Conservation (phyloP, 2,888 invertebrate genomes). For the Apodemia duryi region DNA sequence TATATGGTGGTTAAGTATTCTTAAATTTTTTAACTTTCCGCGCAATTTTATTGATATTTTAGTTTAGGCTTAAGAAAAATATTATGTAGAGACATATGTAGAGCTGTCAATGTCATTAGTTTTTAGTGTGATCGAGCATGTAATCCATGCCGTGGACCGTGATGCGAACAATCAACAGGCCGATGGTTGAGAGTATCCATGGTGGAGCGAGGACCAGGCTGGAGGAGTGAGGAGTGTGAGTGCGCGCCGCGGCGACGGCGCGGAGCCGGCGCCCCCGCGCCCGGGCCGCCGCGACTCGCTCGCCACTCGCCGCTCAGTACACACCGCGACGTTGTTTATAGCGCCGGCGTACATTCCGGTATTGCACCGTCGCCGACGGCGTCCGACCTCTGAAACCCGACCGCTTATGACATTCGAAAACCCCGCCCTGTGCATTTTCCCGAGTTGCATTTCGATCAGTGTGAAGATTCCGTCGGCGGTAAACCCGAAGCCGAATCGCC, state of each 20-base stretch:
- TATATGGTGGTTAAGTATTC: no score
- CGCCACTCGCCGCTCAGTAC: constrained; percentile 47
- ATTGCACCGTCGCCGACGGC: constrained; percentile 52
- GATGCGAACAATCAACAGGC: constrained; percentile 2
- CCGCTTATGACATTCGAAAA: constrained; percentile 75
- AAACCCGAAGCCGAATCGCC: constrained; percentile 51
- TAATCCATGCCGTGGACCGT: neutral
- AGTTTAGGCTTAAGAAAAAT: no score
- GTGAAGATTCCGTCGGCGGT: constrained; percentile 59
- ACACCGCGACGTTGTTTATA: constrained; percentile 59
- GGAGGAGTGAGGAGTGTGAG: constrained; percentile 43
- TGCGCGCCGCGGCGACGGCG: constrained; percentile 43
- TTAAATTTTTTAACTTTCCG: no score
- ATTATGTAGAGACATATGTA: no score
- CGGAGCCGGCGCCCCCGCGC: constrained; percentile 27
- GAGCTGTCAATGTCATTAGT: no score
- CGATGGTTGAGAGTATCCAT: constrained; percentile 8
- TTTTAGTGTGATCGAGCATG: neutral
- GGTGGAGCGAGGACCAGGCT: constrained; percentile 40
- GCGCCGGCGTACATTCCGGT: constrained; percentile 48
- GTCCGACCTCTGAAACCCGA: constrained; percentile 70
- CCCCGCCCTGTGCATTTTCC: constrained; percentile 76
- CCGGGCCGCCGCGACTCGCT: constrained; percentile 36
- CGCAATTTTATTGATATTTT: no score
- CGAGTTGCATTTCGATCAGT: constrained; percentile 67